phyloP scores from a whole-genome alignment of 2,888 invertebrate genomes.

The Drosophila phalerata region DNA sequence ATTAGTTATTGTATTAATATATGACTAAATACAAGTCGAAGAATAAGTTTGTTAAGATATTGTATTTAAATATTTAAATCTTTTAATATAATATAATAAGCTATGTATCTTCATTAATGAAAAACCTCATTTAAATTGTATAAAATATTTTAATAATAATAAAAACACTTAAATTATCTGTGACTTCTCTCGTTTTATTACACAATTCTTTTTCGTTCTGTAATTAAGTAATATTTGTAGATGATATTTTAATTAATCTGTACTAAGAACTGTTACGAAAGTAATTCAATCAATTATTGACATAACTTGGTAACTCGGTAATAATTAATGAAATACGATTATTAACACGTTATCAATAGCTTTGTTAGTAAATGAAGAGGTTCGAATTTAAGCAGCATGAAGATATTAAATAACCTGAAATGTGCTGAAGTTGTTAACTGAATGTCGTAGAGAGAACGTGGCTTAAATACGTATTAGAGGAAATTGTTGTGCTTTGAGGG shows the following conservation, averaged over 20 bases:
- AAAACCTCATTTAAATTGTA: too few species aligned
- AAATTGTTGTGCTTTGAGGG: conserved; percentile 22
- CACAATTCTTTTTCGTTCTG: neutral
- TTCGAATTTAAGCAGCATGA: neutral
- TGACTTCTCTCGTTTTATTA: too few species aligned
- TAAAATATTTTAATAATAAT: too few species aligned
- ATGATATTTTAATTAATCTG: neutral
- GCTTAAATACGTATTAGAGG: conserved; percentile 5
- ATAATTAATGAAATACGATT: neutral
- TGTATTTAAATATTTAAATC: too few species aligned
- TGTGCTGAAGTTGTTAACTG: conserved; percentile 6
- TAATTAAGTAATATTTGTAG: neutral
- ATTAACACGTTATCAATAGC: neutral
- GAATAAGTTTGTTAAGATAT: too few species aligned
- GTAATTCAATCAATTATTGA: neutral
- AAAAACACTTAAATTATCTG: too few species aligned
- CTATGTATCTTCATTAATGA: too few species aligned
- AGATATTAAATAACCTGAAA: neutral
- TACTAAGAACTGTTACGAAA: neutral
- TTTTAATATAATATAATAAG: too few species aligned
- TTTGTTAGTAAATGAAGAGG: neutral
- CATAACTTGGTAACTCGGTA: neutral
- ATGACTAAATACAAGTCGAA: too few species aligned
- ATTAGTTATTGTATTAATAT: too few species aligned
- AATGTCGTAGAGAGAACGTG: neutral